These are phyloP conservation scores for Chiridota heheva DNA, from an alignment of 35 echinoderm and acorn worm genomes.

Conservation along the genomic window DNA sequence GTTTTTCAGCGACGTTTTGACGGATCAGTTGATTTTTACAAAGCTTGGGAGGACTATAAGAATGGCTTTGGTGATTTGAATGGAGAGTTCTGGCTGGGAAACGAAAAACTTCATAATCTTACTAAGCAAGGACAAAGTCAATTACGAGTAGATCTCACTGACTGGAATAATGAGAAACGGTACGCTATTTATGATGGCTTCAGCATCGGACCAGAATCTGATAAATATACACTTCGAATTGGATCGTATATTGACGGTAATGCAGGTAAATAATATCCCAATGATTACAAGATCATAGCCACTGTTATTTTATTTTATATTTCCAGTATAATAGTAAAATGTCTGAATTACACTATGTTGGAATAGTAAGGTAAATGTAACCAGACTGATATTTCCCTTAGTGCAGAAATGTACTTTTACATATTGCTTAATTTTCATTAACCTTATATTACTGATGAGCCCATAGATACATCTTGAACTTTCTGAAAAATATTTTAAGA, in stretches of 20 bases:
- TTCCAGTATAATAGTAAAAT: too few relatives aligned
- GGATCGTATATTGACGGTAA: neutral
- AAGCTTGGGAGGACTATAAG: conserved; percentile 30
- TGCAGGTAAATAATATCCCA: too few relatives aligned
- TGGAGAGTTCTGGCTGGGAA: conserved; percentile 55
- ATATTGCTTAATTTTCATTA: too few relatives aligned
- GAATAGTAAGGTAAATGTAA: too few relatives aligned
- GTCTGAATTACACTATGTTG: too few relatives aligned
- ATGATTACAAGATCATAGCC: too few relatives aligned
- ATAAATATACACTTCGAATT: neutral
- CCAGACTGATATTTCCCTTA: too few relatives aligned
- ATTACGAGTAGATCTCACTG: conserved; percentile 38
- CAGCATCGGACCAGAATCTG: neutral
- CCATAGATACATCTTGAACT: too few relatives aligned
- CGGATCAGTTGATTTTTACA: conserved; percentile 52
- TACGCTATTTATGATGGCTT: conserved; percentile 16
- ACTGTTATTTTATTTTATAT: too few relatives aligned
- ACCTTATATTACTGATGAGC: too few relatives aligned
- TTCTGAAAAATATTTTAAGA: too few relatives aligned
- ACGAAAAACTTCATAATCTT: conserved; percentile 4
- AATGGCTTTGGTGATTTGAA: conserved; percentile 36
- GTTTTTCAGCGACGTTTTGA: conserved; percentile 45
- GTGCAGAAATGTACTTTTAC: too few relatives aligned
- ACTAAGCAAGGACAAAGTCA: conserved; percentile 3
- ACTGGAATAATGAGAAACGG: neutral